Base-by-base conservation (phyloP, 2,888 invertebrate genomes). In the Agonopterix heracliana region DNA sequence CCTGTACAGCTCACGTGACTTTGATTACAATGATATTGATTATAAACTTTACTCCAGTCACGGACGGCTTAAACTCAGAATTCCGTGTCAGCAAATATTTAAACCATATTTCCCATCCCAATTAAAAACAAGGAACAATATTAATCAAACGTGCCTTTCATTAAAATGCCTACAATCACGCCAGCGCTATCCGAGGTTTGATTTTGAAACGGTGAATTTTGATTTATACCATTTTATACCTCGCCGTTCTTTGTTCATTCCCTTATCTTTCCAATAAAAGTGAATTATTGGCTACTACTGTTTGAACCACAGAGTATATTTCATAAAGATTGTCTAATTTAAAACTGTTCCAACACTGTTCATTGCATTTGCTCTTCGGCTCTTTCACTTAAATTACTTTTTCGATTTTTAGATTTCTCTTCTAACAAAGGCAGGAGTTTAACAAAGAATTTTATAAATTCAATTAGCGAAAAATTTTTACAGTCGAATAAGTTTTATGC, bases 311-410 rank as follows among this genome's bases (percentile, higher is more conserved):
- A 59, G 59, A 62, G 66, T 69, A 77, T 84, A 81, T 82, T 72
- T 83, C 80, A 84, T 69, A 79, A 71, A 81, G 80, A 83, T 81
- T 80, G 78, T 81, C 82, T 82, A 78, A 84, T 82, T 83, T 83
- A 73, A 81, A 83, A 82, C 72, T 71, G 70, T 68, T 73, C 69
- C 68, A 26, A 26, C 26, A 68, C 63, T 68, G 67, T 72, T 74
- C 69, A 74, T 76, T 74, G 63, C 36, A 26, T 26, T 26, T 14
- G 26, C 5, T 26, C 26, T 38, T 38, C 38, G 38, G 10, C 38
- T 38, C 26, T 26, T 26, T 36, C 46, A 45, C 43, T 4, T 48
- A 44, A 51, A 51, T 51, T 52, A 52, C 44, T 52, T 51, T 49
- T 46, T n/a, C 38, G n/a, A n/a, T 38, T 36, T 40, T 42, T 44